phyloP scores from a whole-genome alignment of 2,888 invertebrate species.

The Galerucella pusilla region DNA sequence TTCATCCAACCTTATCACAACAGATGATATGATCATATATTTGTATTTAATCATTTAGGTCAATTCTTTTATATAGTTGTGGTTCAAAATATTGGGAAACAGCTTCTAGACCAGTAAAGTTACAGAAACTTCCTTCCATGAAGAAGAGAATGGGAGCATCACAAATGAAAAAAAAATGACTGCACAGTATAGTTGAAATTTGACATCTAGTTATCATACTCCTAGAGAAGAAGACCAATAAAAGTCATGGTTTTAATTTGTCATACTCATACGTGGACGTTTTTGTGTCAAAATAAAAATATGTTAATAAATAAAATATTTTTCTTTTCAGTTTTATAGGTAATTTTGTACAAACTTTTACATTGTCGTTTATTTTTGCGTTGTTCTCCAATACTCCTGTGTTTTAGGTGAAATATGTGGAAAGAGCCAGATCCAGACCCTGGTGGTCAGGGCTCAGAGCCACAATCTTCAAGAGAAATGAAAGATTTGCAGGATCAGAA shows the following conservation, averaged over 20 bases:
- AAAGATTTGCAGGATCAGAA: constrained; percentile 61
- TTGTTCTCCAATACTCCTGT: background rate
- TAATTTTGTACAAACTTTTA: constrained; percentile 5
- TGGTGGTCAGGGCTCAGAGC: constrained; percentile 49
- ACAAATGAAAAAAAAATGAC: too few species aligned
- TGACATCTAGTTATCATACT: too few species aligned
- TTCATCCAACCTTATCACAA: too few species aligned
- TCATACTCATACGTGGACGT: constrained; percentile 30
- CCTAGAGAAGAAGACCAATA: background rate
- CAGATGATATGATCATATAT: too few species aligned
- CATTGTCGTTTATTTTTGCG: background rate
- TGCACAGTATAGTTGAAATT: too few species aligned
- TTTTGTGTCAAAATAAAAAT: constrained; percentile 22
- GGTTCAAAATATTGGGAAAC: too few species aligned
- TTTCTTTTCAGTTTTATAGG: constrained; percentile 18
- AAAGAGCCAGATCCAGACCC: constrained; percentile 58
- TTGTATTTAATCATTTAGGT: too few species aligned
- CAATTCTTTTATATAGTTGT: too few species aligned
- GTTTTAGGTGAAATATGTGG: constrained; percentile 56
- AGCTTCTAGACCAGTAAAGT: too few species aligned
- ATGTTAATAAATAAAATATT: constrained; percentile 23
- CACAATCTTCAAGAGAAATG: constrained; percentile 53
- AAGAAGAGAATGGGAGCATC: too few species aligned
- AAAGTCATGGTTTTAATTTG: constrained; percentile 19
- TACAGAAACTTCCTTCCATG: too few species aligned